Evolutionary conservation across 2,113 vertebrate genomes (phyloP).

Genomic region (Phainopepla nitens): DNA sequence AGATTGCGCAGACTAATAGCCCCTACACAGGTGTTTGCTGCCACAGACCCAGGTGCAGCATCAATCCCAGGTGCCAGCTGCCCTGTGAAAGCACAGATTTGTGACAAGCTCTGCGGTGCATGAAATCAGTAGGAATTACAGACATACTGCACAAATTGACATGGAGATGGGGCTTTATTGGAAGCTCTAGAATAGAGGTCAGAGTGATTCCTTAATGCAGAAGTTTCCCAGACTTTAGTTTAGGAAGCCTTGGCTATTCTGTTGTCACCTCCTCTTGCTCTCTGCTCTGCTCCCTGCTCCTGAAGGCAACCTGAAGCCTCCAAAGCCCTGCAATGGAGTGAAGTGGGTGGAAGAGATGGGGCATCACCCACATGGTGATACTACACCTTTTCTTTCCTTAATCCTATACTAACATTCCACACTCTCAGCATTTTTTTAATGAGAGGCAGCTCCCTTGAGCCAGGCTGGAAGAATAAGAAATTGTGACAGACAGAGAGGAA

Average conservation of each 20-base stretch:
- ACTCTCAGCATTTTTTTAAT: background rate
- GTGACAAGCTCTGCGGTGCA: background rate
- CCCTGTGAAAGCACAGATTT: background rate
- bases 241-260: background rate
- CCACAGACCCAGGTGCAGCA: background rate
- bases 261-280: background rate
- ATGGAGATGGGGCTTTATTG: background rate
- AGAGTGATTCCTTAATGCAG: background rate
- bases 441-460: background rate
- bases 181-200: background rate
- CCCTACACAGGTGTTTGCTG: background rate
- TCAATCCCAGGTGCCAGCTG: background rate
- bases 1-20: background rate
- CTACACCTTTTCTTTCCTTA: background rate
- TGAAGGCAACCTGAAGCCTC: background rate
- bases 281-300: background rate
- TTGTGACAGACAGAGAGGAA: background rate
- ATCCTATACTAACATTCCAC: background rate
- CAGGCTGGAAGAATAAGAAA: background rate
- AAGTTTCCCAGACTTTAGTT: background rate
- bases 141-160: background rate
- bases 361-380: fast-evolving
- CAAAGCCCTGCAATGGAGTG: background rate
- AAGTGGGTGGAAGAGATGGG: background rate
- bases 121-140: background rate